Evolutionary conservation across 1,140 invertebrate genomes (phyloP).

Genomic region (Penaeus chinensis): DNA sequence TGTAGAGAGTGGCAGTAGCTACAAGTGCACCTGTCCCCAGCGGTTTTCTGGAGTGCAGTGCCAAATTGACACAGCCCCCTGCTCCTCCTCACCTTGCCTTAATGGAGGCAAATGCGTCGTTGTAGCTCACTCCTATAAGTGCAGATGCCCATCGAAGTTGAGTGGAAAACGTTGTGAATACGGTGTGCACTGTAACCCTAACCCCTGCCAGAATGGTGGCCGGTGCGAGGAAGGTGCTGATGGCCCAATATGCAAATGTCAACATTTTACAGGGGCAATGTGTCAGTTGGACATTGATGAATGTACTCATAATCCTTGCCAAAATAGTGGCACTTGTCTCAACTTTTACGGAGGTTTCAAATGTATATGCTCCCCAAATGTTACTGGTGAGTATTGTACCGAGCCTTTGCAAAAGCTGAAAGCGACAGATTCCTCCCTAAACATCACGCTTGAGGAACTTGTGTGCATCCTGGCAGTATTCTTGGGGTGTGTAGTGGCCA

Average conservation of each 20-base stretch:
- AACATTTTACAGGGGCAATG: slow-evolving; percentile 66
- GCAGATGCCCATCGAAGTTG: slow-evolving; percentile 68
- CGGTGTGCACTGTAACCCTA: slow-evolving; percentile 69
- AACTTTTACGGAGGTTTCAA: slow-evolving; percentile 86
- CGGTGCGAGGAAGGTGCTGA: slow-evolving; percentile 69
- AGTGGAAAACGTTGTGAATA: slow-evolving; percentile 70
- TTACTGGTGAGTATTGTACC: slow-evolving; percentile 81
- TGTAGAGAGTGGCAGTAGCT: slow-evolving; percentile 72
- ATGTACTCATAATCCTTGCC: slow-evolving; percentile 65
- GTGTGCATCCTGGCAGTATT: slow-evolving; percentile 58
- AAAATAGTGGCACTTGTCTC: slow-evolving; percentile 82
- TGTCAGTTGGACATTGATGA: slow-evolving; percentile 68
- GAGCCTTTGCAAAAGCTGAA: slow-evolving; percentile 31
- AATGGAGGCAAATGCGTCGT: slow-evolving; percentile 74
- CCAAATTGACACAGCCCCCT: slow-evolving; percentile 90
- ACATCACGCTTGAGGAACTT: slow-evolving; percentile 58
- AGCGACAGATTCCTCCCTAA: slow-evolving; percentile 27
- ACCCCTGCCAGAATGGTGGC: slow-evolving; percentile 71
- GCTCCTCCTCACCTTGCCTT: slow-evolving; percentile 88
- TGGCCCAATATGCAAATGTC: slow-evolving; percentile 68
- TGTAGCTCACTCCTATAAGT: slow-evolving; percentile 66
- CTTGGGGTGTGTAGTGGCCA: slow-evolving; percentile 55
- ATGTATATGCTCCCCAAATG: slow-evolving; percentile 78
- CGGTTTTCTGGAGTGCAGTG: slow-evolving; percentile 84
- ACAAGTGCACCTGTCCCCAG: slow-evolving; percentile 82